phyloP scores from a whole-genome alignment of 2,888 invertebrate genomes.

The Andrena haemorrhoa region DNA sequence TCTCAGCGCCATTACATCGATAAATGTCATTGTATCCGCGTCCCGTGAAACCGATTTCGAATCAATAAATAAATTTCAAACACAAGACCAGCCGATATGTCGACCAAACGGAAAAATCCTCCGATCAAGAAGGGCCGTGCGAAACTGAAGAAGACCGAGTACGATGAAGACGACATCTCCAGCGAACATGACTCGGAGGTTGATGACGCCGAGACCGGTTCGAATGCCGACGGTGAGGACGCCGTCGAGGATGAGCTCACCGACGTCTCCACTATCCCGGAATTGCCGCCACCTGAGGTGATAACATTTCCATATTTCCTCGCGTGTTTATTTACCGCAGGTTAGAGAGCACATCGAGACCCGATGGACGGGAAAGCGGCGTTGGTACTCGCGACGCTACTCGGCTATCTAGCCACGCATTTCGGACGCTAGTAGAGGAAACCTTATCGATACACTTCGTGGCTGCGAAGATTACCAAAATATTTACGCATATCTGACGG shows the following conservation, averaged over 20 bases:
- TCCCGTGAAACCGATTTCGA: conserved; percentile 45
- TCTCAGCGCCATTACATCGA: conserved; percentile 76
- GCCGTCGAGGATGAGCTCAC: conserved; percentile 80
- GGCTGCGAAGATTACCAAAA: not conserved
- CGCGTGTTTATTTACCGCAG: conserved; percentile 32
- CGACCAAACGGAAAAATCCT: conserved; percentile 79
- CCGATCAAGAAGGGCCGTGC: conserved; percentile 78
- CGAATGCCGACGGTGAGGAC: conserved; percentile 78
- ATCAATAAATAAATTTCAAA: conserved; percentile 35
- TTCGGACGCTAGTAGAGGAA: conserved; percentile 1
- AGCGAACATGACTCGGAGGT: conserved; percentile 82
- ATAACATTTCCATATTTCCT: conserved; percentile 26
- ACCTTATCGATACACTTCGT: not conserved
- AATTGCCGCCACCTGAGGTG: conserved; percentile 83
- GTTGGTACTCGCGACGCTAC: conserved; percentile 21
- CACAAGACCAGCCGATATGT: conserved; percentile 69
- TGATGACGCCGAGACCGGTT: conserved; percentile 80
- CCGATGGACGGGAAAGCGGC: conserved; percentile 1
- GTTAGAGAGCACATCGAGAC: conserved; percentile 16
- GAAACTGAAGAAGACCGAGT: conserved; percentile 82
- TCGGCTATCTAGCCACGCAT: conserved; percentile 4
- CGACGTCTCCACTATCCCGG: conserved; percentile 81
- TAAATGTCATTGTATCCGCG: conserved; percentile 74
- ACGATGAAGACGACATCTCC: conserved; percentile 83
- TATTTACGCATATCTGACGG: not conserved